A percentile compares a stretch with the other conserved stretches of the same genome.
Conservation (phyloP, 2,888 invertebrate species). For the Cremastinae sp. region DNA sequence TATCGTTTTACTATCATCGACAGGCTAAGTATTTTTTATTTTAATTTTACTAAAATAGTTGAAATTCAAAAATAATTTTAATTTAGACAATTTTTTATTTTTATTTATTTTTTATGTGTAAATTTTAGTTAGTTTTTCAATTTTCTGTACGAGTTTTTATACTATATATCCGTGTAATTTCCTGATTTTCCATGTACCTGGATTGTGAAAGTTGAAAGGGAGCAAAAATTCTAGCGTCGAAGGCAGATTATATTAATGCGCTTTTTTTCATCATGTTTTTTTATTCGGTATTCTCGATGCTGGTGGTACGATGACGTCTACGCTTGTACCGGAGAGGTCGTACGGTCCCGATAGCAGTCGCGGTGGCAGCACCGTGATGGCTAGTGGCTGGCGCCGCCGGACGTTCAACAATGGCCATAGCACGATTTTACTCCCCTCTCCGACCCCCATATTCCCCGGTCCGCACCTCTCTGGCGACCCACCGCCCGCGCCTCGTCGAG, state of each 20-base stretch:
- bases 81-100: too few species aligned
- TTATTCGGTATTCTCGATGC: constrained; percentile 25
- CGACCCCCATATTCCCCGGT: too few species aligned
- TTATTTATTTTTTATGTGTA: too few species aligned
- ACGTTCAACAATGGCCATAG: constrained; percentile 75
- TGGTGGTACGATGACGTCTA: constrained; percentile 54
- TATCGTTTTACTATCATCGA: too few species aligned
- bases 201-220: constrained; percentile 21
- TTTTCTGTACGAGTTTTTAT: too few species aligned
- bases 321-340: constrained; percentile 59
- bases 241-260: constrained; percentile 13
- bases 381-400: constrained; percentile 78
- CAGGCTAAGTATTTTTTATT: too few species aligned
- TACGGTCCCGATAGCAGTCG: constrained; percentile 62
- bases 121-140: too few species aligned
- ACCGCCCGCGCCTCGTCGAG: constrained; percentile 70
- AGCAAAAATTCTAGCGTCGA: constrained; percentile 1
- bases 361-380: constrained; percentile 68
- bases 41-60: too few species aligned
- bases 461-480: constrained; percentile 45
- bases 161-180: too few species aligned
- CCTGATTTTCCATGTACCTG: too few species aligned
- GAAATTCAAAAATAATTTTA: too few species aligned
- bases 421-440: constrained; percentile 53
- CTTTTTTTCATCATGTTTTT: constrained; percentile 10